A percentile compares a stretch with the other conserved stretches of the same genome.
Conservation (phyloP, 2,797 vertebrate species). For the Schizopygopsis malacanthus region DNA sequence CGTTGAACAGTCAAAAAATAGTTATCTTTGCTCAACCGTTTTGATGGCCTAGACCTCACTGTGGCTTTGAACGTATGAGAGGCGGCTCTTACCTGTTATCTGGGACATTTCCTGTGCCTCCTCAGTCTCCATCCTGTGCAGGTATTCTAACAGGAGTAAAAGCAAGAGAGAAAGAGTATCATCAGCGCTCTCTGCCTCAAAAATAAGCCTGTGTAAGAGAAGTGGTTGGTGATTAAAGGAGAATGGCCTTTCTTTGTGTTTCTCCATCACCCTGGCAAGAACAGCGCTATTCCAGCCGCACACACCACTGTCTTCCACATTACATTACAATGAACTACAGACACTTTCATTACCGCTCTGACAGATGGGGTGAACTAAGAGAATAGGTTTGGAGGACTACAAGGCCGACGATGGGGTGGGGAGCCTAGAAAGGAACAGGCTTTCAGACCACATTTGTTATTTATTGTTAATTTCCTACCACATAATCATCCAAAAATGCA, state of each 20-base stretch:
- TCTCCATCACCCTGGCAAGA: conserved; percentile 80
- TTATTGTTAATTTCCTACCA: conserved; percentile 99
- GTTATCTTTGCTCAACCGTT: conserved; percentile 17
- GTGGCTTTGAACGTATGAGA: conserved; percentile 34
- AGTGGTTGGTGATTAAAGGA: conserved; percentile 70
- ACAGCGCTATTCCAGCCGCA: conserved; percentile 82
- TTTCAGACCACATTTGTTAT: conserved; percentile 99
- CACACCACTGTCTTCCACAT: conserved; percentile 89
- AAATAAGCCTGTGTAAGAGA: conserved; percentile 80
- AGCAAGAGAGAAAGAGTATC: conserved; percentile 72
- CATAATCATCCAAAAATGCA: conserved; percentile 99
- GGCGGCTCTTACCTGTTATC: conserved; percentile 86
- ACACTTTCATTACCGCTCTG: conserved; percentile 89
- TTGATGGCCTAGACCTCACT: conserved; percentile 41
- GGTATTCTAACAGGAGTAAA: conserved; percentile 79
- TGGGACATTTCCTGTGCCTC: conserved; percentile 97
- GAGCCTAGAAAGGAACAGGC: conserved; percentile 62
- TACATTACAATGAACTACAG: conserved; percentile 98
- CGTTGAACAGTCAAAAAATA: neutral
- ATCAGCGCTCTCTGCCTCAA: conserved; percentile 81
- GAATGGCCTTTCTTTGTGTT: conserved; percentile 75
- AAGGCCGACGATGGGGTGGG: conserved; percentile 41
- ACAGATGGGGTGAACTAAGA: conserved; percentile 65
- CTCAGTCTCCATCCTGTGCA: conserved; percentile 97
- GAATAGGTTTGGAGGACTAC: conserved; percentile 52